Percentiles rank a stretch among this genome's conserved stretches.
Conservation (phyloP, 2,113 vertebrate genomes). For the Cryptomyrus ogoouensis region DNA sequence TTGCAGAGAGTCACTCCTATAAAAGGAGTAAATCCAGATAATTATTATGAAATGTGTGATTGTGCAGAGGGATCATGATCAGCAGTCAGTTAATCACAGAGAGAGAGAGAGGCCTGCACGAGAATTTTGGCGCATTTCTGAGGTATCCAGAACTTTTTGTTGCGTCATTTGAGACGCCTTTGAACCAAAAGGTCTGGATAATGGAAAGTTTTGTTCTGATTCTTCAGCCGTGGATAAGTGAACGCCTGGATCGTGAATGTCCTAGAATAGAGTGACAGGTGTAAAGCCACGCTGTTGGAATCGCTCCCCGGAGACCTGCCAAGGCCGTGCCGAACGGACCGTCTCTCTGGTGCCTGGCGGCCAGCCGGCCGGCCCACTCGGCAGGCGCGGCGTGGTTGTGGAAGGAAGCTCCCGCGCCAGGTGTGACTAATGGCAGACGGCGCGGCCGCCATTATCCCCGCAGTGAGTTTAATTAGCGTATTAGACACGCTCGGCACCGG, state of each 20-base stretch:
- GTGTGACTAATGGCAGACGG: constrained; percentile 65
- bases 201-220: neutral
- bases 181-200: neutral
- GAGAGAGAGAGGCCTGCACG: neutral
- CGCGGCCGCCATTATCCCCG: constrained; percentile 64
- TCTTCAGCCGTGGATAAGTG: neutral
- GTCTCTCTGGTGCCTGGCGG: neutral
- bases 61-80: neutral
- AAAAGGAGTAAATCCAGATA: neutral
- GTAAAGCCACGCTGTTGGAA: neutral
- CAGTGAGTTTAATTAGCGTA: constrained; percentile 67
- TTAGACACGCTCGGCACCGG: constrained; percentile 62
- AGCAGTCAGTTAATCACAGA: neutral
- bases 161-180: neutral
- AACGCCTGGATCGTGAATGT: neutral
- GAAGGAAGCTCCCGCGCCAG: constrained; percentile 59
- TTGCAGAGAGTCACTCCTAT: neutral
- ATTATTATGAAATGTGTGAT: neutral
- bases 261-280: neutral
- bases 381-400: constrained; percentile 20
- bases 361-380: neutral
- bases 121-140: neutral
- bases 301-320: neutral
- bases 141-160: neutral
- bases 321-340: neutral